Evolutionary conservation across 2,113 vertebrate genomes (phyloP), one percentile per base, ranked within the genome.

Genomic region (Rattus rattus): DNA sequence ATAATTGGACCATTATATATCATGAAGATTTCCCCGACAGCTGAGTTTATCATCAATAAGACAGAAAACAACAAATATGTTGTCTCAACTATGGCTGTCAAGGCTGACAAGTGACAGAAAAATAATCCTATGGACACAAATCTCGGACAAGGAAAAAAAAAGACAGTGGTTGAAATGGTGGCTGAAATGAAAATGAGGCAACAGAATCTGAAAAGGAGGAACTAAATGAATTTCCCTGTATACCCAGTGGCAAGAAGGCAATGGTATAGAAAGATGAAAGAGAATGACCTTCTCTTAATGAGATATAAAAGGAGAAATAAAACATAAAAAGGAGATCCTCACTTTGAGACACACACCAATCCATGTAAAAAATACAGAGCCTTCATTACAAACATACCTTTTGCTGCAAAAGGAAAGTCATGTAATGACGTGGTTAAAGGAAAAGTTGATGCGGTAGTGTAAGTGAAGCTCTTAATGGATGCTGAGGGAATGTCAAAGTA

Each of bases 371-470:
- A 43, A 76, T 76, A 28, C 73, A 76, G 22, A 76, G 73, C 11
- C 65, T 99, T 99, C 98, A 79, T 99, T 67, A 99, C 99, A 98
- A 99, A 99, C 98, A 99, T 99, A 94, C 99, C 99, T 0, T 99
- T 99, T 80, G 99, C 72, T 75, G n/a, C 43, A n/a, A 75, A 75
- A 43, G 19, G 3, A 5, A 75, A 75, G 79, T n/a, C 19, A n/a
- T 17, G 6, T 24, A 63, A 84, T 63, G 24, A 28, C 24, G 28
- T 43, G 87, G 99, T 99, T 98, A 99, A 99, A 98, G 99, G 99
- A 96, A 99, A 99, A 99, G 99, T 99, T 99, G 99, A 99, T 99
- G 99, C 99, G 99, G 99, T 99, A 99, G 99, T 99, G 99, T 99
- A 99, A 99, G 99, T 99, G 99, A 99, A 99, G 99, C 99, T 99